A percentile compares a stretch with the other conserved stretches of the same genome.
These are phyloP conservation scores for Lottia gigantea DNA, from an alignment of 2,888 invertebrate species.

Conservation along the genomic window DNA sequence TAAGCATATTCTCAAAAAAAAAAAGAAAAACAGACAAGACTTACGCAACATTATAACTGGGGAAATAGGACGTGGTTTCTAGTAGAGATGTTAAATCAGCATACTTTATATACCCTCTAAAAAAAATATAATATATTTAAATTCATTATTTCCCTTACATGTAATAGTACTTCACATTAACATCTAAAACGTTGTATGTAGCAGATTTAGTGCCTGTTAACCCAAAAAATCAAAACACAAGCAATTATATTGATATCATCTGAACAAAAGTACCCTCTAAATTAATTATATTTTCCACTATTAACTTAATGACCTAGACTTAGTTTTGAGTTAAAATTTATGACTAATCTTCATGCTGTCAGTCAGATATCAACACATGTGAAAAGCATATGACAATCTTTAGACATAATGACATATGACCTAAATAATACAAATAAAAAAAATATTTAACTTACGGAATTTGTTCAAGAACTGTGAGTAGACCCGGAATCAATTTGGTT, in stretches of 20 bases:
- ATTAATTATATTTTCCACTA: no score
- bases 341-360: no score
- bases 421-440: not conserved
- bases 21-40: conserved; percentile 34
- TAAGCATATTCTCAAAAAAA: not conserved
- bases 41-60: conserved; percentile 78
- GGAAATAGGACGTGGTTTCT: conserved; percentile 77
- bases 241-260: no score
- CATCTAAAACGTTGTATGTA: no score
- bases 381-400: no score
- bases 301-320: no score
- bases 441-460: conserved; percentile 68
- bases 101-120: conserved; percentile 69
- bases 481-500: conserved; percentile 64
- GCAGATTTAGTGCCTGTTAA: no score
- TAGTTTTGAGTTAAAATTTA: not conserved
- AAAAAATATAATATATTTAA: not conserved
- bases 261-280: no score
- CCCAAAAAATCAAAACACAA: not conserved
- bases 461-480: conserved; percentile 84
- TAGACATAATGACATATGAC: not conserved
- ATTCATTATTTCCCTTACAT: no score
- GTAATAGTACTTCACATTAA: no score
- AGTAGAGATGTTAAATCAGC: conserved; percentile 79
- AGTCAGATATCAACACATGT: conserved; percentile 9